A percentile compares a stretch with the other conserved stretches of the same genome.
Evolutionary conservation across 2,113 vertebrate species (phyloP).

Genomic region (Trachemys scripta): DNA sequence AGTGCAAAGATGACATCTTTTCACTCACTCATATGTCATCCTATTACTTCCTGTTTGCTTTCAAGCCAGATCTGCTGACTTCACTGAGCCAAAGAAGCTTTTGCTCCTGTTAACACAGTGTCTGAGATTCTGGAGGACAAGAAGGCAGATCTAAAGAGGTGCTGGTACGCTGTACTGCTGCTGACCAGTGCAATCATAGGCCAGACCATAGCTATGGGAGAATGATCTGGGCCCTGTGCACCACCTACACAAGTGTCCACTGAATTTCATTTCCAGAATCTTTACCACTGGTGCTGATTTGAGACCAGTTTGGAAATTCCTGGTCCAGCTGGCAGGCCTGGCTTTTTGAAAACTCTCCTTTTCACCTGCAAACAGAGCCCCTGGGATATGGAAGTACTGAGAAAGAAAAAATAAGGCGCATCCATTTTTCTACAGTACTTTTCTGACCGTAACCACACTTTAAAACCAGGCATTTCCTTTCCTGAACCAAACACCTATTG

Average conservation of each 20-base stretch:
- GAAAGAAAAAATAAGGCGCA: rapidly evolving
- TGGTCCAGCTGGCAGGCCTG: not conserved
- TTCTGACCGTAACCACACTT: not conserved
- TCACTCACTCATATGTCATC: not conserved
- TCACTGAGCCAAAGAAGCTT: constrained; percentile 6
- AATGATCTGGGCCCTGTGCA: rapidly evolving
- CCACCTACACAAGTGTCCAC: rapidly evolving
- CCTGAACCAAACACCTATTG: not conserved
- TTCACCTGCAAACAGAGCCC: not conserved
- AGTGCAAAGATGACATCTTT: not conserved
- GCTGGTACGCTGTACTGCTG: not conserved
- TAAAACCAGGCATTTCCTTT: constrained; percentile 1
- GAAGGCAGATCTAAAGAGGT: not conserved
- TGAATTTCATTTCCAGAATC: not conserved
- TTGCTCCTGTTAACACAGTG: not conserved
- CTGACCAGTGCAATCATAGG: not conserved
- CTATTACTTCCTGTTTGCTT: not conserved
- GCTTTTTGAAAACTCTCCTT: not conserved
- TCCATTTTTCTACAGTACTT: not conserved
- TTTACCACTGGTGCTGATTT: not conserved
- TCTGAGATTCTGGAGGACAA: not conserved
- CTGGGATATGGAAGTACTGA: rapidly evolving
- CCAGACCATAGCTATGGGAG: not conserved
- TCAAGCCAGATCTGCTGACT: not conserved
- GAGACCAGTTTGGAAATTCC: not conserved